Evolutionary conservation across 2,888 invertebrate species (phyloP).

Genomic region (Drosophila diplacantha): DNA sequence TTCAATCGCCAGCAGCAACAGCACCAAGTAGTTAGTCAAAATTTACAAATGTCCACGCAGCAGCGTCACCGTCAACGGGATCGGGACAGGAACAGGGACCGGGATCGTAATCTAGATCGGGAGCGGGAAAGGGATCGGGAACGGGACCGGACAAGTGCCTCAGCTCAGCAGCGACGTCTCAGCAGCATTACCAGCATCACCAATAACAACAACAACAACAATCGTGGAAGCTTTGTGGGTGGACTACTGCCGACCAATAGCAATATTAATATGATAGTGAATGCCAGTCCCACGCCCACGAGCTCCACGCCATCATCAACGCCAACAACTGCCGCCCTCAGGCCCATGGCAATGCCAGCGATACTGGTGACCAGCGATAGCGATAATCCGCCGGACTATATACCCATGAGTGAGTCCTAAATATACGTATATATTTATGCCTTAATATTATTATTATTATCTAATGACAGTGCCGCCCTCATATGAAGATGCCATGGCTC

Average conservation of each 20-base stretch:
- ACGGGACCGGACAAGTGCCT: slow-evolving; percentile 26
- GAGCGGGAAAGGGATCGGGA: slow-evolving; percentile 9
- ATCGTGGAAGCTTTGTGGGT: slow-evolving; percentile 45
- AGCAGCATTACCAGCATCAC: slow-evolving; percentile 41
- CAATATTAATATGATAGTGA: slow-evolving; percentile 40
- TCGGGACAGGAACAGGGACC: slow-evolving; percentile 6
- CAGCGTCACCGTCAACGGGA: slow-evolving; percentile 48
- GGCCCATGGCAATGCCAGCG: slow-evolving; percentile 64
- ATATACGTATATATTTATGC: not conserved
- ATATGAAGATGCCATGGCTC: slow-evolving; percentile 77
- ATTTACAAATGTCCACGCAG: slow-evolving; percentile 63
- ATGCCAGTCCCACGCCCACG: slow-evolving; percentile 34
- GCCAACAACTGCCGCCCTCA: slow-evolving; percentile 66
- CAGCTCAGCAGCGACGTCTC: slow-evolving; percentile 40
- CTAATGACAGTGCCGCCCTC: slow-evolving; percentile 74
- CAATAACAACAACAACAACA: slow-evolving; percentile 40
- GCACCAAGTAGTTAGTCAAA: slow-evolving; percentile 69
- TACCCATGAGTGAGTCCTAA: slow-evolving; percentile 71
- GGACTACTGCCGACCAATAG: slow-evolving; percentile 58
- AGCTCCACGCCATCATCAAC: slow-evolving; percentile 54
- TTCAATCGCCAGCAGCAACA: slow-evolving; percentile 62
- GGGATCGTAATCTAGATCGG: not conserved
- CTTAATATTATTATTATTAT: not conserved
- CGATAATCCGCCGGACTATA: slow-evolving; percentile 77
- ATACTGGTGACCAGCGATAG: slow-evolving; percentile 69